Evolutionary conservation across 1,140 invertebrate species (phyloP), one percentile per base, ranked within the genome.

Genomic region (Scaptodrosophila lebanonensis): DNA sequence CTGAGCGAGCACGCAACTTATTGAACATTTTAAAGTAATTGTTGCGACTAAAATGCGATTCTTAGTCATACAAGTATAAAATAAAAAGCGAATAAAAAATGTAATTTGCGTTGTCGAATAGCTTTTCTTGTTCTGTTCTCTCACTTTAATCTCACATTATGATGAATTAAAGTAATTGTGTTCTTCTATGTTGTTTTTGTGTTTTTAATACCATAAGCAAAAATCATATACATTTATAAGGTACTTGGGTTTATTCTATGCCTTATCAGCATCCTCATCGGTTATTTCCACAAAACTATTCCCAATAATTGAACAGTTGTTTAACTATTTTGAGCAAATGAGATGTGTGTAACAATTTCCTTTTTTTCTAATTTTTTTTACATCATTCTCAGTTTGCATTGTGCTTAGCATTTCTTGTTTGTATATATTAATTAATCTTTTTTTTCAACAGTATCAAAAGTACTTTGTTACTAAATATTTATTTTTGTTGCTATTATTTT

Each of bases 211-310:
- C 53, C 66, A 79, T 47, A 69, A 66, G 56, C 58, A 64, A 43
- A 60, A 82, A 53, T 75, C 56, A 82, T 82, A 75, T 63, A 79
- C 48, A 75, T 82, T 62, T 75, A 79, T 82, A 73, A 79, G 75
- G 75, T 79, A 79, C 75, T 82, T 79, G 75, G 75, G 75, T 82
- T 75, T 73, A 75, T 38, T 54, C 65, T 49, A 68, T 63, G 42
- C 53, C 32, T 66, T 50, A 65, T 77, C 57, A 45, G 54, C 56
- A 47, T 42, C 43, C 17, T 29, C 16, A 25, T 3, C 3, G 22
- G 3, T 29, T 45, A 60, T 32, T 30, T 15, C 32, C 15, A 53
- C 12, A 38, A 32, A 50, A 39, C 43, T 53, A 44, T 51, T 30
- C 39, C 40, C 48, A 27, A 30, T 52, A 54, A 39, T 59, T 25